These are phyloP conservation scores for Peromyscus attwateri DNA, from an alignment of 2,797 vertebrate genomes.

Conservation along the genomic window DNA sequence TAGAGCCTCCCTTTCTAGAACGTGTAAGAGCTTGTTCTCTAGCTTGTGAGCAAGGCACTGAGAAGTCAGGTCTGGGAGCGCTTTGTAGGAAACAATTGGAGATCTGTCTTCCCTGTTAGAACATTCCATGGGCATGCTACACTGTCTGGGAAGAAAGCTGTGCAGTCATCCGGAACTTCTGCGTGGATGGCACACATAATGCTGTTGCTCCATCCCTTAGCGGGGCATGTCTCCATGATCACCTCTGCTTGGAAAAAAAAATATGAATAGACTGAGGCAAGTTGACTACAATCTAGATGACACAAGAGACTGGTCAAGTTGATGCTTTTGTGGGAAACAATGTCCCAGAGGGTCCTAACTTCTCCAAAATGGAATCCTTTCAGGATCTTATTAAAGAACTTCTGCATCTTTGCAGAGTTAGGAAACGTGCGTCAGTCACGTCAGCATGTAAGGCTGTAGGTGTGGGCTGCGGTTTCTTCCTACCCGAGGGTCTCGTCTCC, in stretches of 20 bases:
- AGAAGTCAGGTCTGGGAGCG: constrained; percentile 51
- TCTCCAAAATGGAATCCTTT: not conserved
- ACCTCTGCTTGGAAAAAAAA: not conserved
- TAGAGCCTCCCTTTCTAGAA: constrained; percentile 41
- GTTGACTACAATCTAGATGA: constrained; percentile 25
- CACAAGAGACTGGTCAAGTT: not conserved
- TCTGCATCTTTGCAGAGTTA: not conserved
- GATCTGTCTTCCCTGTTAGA: not conserved
- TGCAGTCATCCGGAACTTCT: not conserved
- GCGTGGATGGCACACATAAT: not conserved
- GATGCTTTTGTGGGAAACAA: not conserved
- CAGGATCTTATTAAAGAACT: not conserved
- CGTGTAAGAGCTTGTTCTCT: constrained; percentile 52
- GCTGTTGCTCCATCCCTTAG: not conserved
- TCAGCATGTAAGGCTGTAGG: not conserved
- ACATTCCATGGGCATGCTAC: constrained; percentile 6
- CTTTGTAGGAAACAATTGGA: constrained; percentile 52
- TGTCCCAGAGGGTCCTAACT: not conserved
- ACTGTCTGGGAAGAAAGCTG: constrained; percentile 36
- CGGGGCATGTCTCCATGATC: not conserved
- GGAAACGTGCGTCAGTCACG: not conserved
- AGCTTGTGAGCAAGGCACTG: constrained; percentile 13
- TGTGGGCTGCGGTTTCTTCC: not conserved
- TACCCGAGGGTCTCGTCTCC: not conserved
- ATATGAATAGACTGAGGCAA: not conserved